These are phyloP conservation scores for Mesopsocus fuscifrons DNA, from an alignment of 2,888 invertebrate genomes.

Conservation along the genomic window DNA sequence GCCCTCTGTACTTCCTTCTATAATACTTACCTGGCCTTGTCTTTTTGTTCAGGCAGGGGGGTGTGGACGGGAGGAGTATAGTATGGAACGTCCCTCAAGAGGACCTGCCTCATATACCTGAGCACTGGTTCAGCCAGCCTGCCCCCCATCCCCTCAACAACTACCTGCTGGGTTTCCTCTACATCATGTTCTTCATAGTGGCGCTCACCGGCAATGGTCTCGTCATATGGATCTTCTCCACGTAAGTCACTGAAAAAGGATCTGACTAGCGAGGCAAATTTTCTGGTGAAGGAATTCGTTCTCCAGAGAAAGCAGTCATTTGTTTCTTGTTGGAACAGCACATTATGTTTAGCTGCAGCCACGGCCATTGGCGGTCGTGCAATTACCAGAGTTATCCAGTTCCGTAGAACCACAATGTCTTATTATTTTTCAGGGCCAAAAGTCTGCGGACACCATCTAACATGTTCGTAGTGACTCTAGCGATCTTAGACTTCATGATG, in stretches of 20 bases:
- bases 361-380: too few species aligned
- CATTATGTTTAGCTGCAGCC: too few species aligned
- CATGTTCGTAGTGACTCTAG: conserved; percentile 63
- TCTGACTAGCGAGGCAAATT: too few species aligned
- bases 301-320: too few species aligned
- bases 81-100: conserved; percentile 55
- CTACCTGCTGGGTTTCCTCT: conserved; percentile 57
- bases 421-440: conserved; percentile 37
- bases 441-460: conserved; percentile 61
- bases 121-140: conserved; percentile 59
- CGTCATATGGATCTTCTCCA: conserved; percentile 65
- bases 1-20: too few species aligned
- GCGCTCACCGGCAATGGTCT: conserved; percentile 64
- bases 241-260: conserved; percentile 34
- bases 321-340: too few species aligned
- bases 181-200: conserved; percentile 41
- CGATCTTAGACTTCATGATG: conserved; percentile 70
- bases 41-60: too few species aligned
- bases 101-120: conserved; percentile 52
- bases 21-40: too few species aligned
- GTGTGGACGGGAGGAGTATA: too few species aligned
- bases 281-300: too few species aligned
- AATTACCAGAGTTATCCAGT: too few species aligned
- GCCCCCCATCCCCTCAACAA: conserved; percentile 68
- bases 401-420: too few species aligned